Percentiles rank a stretch among this genome's conserved stretches.
Conservation (phyloP, 2,113 vertebrate species). For the Cavia porcellus region DNA sequence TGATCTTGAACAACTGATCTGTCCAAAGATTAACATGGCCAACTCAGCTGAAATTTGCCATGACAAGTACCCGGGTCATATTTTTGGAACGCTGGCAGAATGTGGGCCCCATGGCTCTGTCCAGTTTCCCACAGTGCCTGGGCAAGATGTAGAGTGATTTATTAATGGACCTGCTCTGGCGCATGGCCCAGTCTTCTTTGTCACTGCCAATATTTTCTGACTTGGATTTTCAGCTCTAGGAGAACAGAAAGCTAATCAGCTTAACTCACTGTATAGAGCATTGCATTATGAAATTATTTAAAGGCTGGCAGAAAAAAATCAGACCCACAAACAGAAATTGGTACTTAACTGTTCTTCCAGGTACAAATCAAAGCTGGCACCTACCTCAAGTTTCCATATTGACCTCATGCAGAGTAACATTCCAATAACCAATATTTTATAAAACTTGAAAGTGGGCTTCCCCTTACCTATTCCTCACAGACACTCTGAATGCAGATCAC, state of each 20-base stretch:
- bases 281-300: constrained; percentile 45
- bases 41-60: constrained; percentile 47
- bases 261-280: constrained; percentile 21
- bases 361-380: constrained; percentile 43
- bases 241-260: constrained; percentile 56
- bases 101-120: background rate
- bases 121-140: constrained; percentile 56
- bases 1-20: constrained; percentile 40
- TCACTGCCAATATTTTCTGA: constrained; percentile 60
- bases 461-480: constrained; percentile 3
- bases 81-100: background rate
- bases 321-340: background rate
- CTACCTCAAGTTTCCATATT: background rate
- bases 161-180: constrained; percentile 55
- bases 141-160: constrained; percentile 11
- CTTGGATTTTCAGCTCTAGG: constrained; percentile 44
- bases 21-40: constrained; percentile 14
- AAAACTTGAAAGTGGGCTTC: constrained; percentile 8
- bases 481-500: background rate
- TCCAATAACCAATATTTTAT: background rate
- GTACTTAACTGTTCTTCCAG: background rate
- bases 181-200: constrained; percentile 39
- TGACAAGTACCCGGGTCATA: background rate
- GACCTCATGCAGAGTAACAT: background rate
- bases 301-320: constrained; percentile 15